phyloP scores from a whole-genome alignment of 2,888 invertebrate genomes.

The Andrena haemorrhoa region DNA sequence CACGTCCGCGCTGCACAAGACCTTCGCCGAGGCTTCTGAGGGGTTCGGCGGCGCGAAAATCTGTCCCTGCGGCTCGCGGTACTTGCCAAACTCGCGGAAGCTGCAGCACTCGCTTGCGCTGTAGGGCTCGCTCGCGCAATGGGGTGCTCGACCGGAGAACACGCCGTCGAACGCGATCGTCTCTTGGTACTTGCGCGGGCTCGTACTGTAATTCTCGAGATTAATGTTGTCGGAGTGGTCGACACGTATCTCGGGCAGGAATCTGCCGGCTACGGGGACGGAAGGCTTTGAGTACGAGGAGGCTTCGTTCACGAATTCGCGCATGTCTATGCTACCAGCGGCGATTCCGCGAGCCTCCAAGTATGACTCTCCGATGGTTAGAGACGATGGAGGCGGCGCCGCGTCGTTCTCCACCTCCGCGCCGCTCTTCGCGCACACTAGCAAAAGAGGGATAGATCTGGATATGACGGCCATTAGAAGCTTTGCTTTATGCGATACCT shows the following conservation, averaged over 20 bases:
- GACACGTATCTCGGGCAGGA: slow-evolving; percentile 79
- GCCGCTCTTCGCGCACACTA: slow-evolving; percentile 88
- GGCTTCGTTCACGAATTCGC: slow-evolving; percentile 79
- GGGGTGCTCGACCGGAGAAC: slow-evolving; percentile 53
- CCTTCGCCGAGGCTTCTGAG: slow-evolving; percentile 74
- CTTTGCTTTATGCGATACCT: slow-evolving; percentile 71
- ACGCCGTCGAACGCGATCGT: slow-evolving; percentile 50
- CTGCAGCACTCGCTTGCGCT: slow-evolving; percentile 62
- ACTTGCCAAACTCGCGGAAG: slow-evolving; percentile 69
- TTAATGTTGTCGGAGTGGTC: slow-evolving; percentile 82
- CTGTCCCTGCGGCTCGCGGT: slow-evolving; percentile 47
- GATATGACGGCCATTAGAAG: background rate
- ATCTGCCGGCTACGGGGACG: slow-evolving; percentile 70
- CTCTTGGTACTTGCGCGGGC: slow-evolving; percentile 85
- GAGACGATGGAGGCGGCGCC: slow-evolving; percentile 82
- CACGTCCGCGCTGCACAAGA: slow-evolving; percentile 82
- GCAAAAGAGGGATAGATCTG: slow-evolving; percentile 67
- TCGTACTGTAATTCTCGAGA: slow-evolving; percentile 85
- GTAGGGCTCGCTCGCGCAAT: slow-evolving; percentile 63
- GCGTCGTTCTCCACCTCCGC: slow-evolving; percentile 89
- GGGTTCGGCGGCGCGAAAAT: slow-evolving; percentile 52
- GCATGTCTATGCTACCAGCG: slow-evolving; percentile 80
- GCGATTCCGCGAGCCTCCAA: slow-evolving; percentile 77
- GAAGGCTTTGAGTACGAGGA: slow-evolving; percentile 69
- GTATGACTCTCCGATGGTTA: slow-evolving; percentile 69